Evolutionary conservation across 2,113 vertebrate genomes (phyloP).

Genomic region (Macaca fascicularis): DNA sequence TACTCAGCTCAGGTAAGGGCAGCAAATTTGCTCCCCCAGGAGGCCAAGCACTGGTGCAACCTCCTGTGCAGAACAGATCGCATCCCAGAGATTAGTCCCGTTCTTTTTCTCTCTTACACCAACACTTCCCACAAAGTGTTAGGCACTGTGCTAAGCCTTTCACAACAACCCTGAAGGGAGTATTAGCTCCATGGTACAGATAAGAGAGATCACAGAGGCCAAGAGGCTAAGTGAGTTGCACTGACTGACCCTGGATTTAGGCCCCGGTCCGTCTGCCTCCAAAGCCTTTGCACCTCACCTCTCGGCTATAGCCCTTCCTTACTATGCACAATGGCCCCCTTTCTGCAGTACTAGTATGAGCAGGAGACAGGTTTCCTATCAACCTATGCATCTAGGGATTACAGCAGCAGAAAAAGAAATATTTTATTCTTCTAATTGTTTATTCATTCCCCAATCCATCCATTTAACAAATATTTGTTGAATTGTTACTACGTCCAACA

Average conservation of each 20-base stretch:
- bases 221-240: neutral
- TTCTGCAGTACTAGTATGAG: neutral
- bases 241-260: neutral
- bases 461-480: neutral
- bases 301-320: neutral
- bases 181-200: neutral
- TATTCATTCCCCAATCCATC: neutral
- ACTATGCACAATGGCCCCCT: neutral
- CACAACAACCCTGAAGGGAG: neutral
- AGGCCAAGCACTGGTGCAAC: neutral
- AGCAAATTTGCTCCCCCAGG: neutral
- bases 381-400: neutral
- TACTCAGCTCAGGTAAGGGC: neutral
- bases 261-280: too few relatives aligned
- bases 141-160: neutral
- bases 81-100: neutral
- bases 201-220: neutral
- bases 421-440: neutral
- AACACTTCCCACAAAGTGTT: neutral
- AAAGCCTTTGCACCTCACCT: neutral
- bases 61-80: neutral
- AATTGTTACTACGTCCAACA: neutral
- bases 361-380: neutral
- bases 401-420: neutral
- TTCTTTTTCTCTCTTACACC: neutral